A percentile compares a stretch with the other conserved stretches of the same genome.
Evolutionary conservation across 1,140 invertebrate species (phyloP).

Genomic region (Spodoptera frugiperda): DNA sequence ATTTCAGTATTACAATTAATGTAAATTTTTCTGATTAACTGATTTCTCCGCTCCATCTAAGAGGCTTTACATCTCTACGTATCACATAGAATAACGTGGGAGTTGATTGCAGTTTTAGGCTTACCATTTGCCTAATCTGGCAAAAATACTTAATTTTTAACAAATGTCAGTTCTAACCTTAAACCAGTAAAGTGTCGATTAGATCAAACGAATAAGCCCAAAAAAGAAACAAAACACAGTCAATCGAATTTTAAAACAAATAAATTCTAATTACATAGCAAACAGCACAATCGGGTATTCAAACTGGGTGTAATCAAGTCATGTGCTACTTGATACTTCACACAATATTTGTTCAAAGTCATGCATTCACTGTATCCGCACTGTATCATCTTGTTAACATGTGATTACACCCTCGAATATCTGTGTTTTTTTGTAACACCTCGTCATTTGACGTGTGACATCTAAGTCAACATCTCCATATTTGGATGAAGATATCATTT

Average conservation of each 20-base stretch:
- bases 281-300: conserved; percentile 8
- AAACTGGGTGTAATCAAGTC: not conserved
- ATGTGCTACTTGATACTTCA: not conserved
- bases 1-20: too few relatives aligned
- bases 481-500: conserved; percentile 6
- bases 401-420: conserved; percentile 18
- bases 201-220: too few relatives aligned
- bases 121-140: too few relatives aligned
- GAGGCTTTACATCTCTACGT: too few relatives aligned
- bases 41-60: too few relatives aligned
- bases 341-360: conserved; percentile 15
- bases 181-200: too few relatives aligned
- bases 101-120: too few relatives aligned
- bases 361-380: conserved; percentile 11
- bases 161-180: too few relatives aligned
- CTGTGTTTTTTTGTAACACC: not conserved
- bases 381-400: not conserved
- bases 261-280: not conserved
- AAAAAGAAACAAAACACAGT: conserved; percentile 1
- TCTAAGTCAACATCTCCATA: conserved; percentile 22
- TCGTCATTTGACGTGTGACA: conserved; percentile 1
- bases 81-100: too few relatives aligned
- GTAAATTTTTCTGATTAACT: too few relatives aligned
- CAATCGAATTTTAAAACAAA: conserved; percentile 14
- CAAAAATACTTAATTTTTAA: too few relatives aligned